A percentile compares a stretch with the other conserved stretches of the same genome.
These are phyloP conservation scores for Platycheirus rosarum DNA, from an alignment of 2,888 invertebrate species.

Conservation along the genomic window DNA sequence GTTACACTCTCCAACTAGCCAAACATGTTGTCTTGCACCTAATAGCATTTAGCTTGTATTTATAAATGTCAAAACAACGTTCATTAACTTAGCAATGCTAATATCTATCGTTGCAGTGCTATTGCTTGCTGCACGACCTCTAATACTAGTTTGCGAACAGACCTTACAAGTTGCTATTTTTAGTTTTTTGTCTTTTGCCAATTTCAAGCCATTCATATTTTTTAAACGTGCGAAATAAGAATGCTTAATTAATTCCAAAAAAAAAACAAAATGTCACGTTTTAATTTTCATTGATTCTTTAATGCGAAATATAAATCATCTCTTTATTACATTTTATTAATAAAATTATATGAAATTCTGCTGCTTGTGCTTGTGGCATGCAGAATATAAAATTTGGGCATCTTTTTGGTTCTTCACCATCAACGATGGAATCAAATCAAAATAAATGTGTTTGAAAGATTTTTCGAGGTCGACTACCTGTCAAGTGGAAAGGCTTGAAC, in stretches of 20 bases:
- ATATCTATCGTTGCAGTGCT: constrained; percentile 50
- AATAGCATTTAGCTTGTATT: constrained; percentile 22
- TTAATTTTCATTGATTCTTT: constrained; percentile 27
- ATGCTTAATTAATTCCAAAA: constrained; percentile 48
- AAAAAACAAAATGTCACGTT: constrained; percentile 64
- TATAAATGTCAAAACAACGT: constrained; percentile 67
- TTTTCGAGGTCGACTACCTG: constrained; percentile 58
- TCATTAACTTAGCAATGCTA: constrained; percentile 61
- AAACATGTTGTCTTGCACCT: constrained; percentile 34
- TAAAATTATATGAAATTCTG: no score
- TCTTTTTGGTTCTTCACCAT: constrained; percentile 17
- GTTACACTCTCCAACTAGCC: constrained; percentile 30
- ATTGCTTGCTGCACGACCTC: constrained; percentile 56
- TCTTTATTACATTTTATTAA: constrained; percentile 11
- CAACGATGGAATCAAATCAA: constrained; percentile 32
- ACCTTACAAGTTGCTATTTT: constrained; percentile 26
- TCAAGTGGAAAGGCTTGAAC: constrained; percentile 54
- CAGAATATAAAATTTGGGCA: constrained; percentile 40
- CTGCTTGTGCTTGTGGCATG: constrained; percentile 17
- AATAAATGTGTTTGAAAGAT: constrained; percentile 26
- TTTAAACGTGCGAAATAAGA: constrained; percentile 14
- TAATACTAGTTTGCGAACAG: constrained; percentile 43
- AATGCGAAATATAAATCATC: constrained; percentile 24
- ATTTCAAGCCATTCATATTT: constrained; percentile 17
- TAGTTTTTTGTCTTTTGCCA: constrained; percentile 14